A percentile compares a stretch with the other conserved stretches of the same genome.
These are phyloP conservation scores for Sebastes vulpes DNA, from an alignment of 2,797 vertebrate species.

Conservation along the genomic window DNA sequence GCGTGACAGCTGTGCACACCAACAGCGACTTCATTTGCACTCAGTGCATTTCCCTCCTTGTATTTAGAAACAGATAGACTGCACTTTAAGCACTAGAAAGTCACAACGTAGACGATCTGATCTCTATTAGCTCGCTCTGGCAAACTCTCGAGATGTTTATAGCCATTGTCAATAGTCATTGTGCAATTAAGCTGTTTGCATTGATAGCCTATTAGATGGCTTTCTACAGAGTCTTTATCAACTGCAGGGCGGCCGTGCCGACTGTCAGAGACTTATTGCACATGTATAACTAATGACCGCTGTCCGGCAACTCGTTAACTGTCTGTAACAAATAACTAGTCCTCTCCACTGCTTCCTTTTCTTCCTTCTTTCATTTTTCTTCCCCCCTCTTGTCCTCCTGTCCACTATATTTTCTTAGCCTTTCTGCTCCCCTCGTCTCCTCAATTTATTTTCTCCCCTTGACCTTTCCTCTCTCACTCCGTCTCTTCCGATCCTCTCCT, in stretches of 20 bases:
- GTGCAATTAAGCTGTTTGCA: conserved; percentile 93
- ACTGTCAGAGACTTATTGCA: conserved; percentile 17
- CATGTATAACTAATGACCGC: conserved; percentile 19
- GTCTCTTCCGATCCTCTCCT: conserved; percentile 20
- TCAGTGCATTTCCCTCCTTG: neutral
- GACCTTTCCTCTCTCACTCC: conserved; percentile 33
- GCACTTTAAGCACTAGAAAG: conserved; percentile 87
- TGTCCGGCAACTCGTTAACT: conserved; percentile 39
- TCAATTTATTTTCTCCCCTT: conserved; percentile 37
- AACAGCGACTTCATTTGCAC: neutral
- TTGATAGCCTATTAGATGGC: conserved; percentile 90
- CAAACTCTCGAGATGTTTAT: conserved; percentile 92
- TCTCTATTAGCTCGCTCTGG: conserved; percentile 91
- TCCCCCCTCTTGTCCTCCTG: conserved; percentile 5
- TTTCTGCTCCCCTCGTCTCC: conserved; percentile 24
- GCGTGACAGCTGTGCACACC: neutral
- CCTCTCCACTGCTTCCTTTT: conserved; percentile 19
- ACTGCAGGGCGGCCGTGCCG: conserved; percentile 37
- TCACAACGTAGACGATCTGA: conserved; percentile 88
- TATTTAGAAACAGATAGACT: conserved; percentile 80
- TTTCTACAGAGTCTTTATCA: conserved; percentile 73
- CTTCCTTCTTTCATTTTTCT: conserved; percentile 19
- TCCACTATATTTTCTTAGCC: conserved; percentile 22
- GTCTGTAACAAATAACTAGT: conserved; percentile 36
- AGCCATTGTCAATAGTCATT: conserved; percentile 93